phyloP scores from a whole-genome alignment of 2,797 vertebrate species.

The Leucoraja ocellata region DNA sequence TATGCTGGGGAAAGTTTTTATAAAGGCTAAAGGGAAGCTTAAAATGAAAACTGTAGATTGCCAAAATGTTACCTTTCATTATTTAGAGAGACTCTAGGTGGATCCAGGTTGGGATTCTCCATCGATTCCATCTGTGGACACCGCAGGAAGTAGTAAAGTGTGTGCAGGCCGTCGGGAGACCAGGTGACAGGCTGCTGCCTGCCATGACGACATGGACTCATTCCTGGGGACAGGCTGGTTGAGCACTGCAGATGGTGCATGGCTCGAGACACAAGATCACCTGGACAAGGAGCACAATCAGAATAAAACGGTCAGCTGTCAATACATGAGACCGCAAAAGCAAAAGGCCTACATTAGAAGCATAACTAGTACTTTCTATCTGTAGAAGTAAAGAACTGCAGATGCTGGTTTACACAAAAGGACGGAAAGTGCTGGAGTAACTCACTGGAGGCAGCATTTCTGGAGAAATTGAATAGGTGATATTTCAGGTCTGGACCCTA shows the following conservation, averaged over 20 bases:
- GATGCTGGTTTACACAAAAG: no score
- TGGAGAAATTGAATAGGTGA: no score
- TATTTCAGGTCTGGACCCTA: no score
- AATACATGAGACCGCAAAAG: background rate
- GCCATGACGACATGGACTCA: conserved; percentile 62
- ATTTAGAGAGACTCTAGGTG: conserved; percentile 70
- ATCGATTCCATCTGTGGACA: conserved; percentile 84
- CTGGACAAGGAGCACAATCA: conserved; percentile 50
- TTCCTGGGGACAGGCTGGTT: conserved; percentile 55
- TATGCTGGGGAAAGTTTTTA: no score
- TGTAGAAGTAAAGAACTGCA: no score
- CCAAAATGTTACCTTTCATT: conserved; percentile 62
- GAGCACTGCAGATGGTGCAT: conserved; percentile 87
- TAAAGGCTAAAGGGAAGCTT: background rate
- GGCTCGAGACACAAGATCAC: conserved; percentile 82
- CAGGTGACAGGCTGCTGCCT: conserved; percentile 73
- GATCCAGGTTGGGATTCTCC: conserved; percentile 86
- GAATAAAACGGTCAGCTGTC: background rate
- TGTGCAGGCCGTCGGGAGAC: conserved; percentile 81
- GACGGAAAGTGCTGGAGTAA: no score
- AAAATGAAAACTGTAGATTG: background rate
- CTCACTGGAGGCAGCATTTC: no score
- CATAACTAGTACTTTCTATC: background rate
- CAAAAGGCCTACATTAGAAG: background rate
- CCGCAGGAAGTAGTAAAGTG: conserved; percentile 90